These are phyloP conservation scores for Oedothorax gibbosus DNA, from an alignment of 1,140 invertebrate genomes.

Conservation along the genomic window DNA sequence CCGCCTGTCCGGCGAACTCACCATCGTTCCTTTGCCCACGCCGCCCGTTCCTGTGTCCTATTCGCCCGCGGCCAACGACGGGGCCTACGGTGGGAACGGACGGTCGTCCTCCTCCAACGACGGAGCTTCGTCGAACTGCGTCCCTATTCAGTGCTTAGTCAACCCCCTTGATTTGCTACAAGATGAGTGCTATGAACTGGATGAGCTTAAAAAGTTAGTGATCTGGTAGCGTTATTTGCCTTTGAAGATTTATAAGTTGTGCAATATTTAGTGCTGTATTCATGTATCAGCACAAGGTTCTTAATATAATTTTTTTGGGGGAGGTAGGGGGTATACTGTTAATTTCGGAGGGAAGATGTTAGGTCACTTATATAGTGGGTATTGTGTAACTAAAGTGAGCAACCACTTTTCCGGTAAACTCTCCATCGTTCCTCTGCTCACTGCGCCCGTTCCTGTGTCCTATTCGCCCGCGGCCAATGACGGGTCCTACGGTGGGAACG, in stretches of 20 bases:
- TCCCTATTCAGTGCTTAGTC: slow-evolving; percentile 62
- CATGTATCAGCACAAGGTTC: background rate
- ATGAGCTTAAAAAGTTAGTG: slow-evolving; percentile 65
- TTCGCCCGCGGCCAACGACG: slow-evolving; percentile 42
- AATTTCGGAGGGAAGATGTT: no score
- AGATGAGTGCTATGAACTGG: slow-evolving; percentile 64
- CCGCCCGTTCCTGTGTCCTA: slow-evolving; percentile 58
- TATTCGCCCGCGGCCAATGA: slow-evolving; percentile 43
- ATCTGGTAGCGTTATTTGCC: background rate
- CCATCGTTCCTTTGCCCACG: slow-evolving; percentile 61
- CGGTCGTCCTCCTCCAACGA: slow-evolving; percentile 19
- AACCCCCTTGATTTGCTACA: slow-evolving; percentile 63
- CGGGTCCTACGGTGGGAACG: slow-evolving; percentile 26
- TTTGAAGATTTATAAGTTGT: background rate
- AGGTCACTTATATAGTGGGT: no score
- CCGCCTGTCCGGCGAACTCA: slow-evolving; percentile 61
- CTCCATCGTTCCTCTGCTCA: slow-evolving; percentile 61
- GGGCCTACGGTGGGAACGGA: slow-evolving; percentile 40
- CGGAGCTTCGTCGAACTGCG: slow-evolving; percentile 54
- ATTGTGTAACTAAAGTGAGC: no score
- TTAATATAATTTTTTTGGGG: no score
- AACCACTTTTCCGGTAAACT: slow-evolving; percentile 58
- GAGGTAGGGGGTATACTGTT: no score
- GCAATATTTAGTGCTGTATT: background rate
- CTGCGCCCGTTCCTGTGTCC: slow-evolving; percentile 53